These are phyloP conservation scores for Falco punctatus DNA, from an alignment of 2,113 vertebrate genomes.

Conservation along the genomic window DNA sequence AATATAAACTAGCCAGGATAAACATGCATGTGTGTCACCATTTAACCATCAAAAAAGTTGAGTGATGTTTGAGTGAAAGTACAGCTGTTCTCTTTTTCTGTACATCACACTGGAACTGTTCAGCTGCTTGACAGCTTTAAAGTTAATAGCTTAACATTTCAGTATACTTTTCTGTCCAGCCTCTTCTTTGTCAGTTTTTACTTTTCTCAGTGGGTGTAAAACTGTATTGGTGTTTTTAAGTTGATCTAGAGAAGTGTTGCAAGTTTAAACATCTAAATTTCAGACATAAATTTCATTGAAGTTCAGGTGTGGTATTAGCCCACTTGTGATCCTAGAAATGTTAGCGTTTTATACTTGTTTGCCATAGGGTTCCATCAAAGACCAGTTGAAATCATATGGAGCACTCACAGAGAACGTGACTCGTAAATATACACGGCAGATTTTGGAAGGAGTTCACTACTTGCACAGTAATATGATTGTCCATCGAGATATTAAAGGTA, in stretches of 20 bases:
- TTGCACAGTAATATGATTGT: constrained; percentile 99
- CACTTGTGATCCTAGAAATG: neutral
- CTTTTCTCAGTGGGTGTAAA: neutral
- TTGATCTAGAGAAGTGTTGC: neutral
- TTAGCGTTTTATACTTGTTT: neutral
- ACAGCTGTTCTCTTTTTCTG: neutral
- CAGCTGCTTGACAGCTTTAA: neutral
- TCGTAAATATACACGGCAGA: constrained; percentile 95
- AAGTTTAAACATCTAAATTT: neutral
- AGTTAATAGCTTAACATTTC: neutral
- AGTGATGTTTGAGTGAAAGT: neutral
- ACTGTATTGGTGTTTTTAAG: neutral
- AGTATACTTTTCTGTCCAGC: neutral
- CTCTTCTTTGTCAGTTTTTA: neutral
- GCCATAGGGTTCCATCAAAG: constrained; percentile 94
- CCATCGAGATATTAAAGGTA: constrained; percentile 99
- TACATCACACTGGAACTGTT: neutral
- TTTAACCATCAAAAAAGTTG: neutral
- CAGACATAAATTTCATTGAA: neutral
- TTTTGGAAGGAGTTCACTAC: constrained; percentile 97
- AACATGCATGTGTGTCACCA: neutral
- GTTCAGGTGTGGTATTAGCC: neutral
- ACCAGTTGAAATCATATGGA: constrained; percentile 96
- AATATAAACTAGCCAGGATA: neutral
- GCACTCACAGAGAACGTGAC: constrained; percentile 98